Percentiles rank a stretch among this genome's conserved stretches.
These are phyloP conservation scores for Cisticola juncidis DNA, from an alignment of 2,113 vertebrate species.

Conservation along the genomic window DNA sequence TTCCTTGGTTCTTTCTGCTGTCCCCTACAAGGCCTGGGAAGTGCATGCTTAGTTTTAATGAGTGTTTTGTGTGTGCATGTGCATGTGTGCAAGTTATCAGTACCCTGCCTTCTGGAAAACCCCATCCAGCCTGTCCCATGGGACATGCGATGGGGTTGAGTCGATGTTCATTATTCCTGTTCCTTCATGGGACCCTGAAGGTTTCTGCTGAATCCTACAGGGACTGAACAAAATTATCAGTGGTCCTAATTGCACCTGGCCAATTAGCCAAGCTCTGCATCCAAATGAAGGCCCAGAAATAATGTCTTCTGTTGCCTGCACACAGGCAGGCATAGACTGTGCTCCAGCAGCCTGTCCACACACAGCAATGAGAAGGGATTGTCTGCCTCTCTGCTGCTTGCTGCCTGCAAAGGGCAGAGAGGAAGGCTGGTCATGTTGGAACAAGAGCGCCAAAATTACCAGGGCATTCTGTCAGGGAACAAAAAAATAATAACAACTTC, in stretches of 20 bases:
- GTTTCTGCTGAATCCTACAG: neutral
- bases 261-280: neutral
- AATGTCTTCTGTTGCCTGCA: neutral
- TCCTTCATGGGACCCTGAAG: neutral
- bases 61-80: neutral
- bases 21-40: neutral
- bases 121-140: neutral
- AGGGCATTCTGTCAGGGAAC: slow-evolving; percentile 41
- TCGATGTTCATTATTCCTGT: neutral
- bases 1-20: neutral
- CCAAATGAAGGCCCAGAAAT: neutral
- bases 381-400: neutral
- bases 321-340: neutral
- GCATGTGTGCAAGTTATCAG: neutral
- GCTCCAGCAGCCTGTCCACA: neutral
- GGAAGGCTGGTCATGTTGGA: slow-evolving; percentile 44
- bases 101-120: neutral
- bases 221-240: neutral
- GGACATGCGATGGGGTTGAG: fast-evolving
- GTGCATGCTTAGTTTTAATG: neutral
- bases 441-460: slow-evolving; percentile 56
- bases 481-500: slow-evolving; percentile 24
- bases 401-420: slow-evolving; percentile 17
- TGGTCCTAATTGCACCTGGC: neutral
- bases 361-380: neutral